Base-by-base conservation (phyloP, 2,888 invertebrate genomes). In the Hydropsyche betteni region DNA sequence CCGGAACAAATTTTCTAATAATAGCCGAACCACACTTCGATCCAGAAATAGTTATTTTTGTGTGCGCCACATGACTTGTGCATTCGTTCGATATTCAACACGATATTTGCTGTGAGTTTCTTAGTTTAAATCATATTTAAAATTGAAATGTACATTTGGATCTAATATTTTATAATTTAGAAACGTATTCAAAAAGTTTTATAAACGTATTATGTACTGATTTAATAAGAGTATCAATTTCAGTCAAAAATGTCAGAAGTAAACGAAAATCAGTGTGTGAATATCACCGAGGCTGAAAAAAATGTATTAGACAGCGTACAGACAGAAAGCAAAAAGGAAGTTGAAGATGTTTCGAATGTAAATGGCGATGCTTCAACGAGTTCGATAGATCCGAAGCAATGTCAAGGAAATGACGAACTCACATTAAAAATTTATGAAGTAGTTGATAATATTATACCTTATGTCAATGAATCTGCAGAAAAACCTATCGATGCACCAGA, bases 1-100 rank as follows among this genome's bases (percentile, higher is more conserved):
- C n/a, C 36, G 12, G 34, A 58, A 12, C 64, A 36, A n/a, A n/a
- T 33, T 34, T 14, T 64, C 64, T 64, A 64, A 70, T 52, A 53
- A 16, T 70, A 51, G 52, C 16, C 6, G n/a, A 53, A 53, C 53
- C 70, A 53, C 53, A 33, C 70, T 70, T 10, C 24, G 33, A 52
- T 70, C 70, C 70, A 70, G 70, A 70, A 70, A 70, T 70, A 70
- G 70, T 70, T 33, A 70, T 70, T 70, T 53, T 70, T 4, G 16
- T 33, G 7, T 36, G 53, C 33, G 52, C 53, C 70, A 70, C 70
- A 70, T 70, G 70, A 70, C 24, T 24, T 16, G 33, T 53, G 70
- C 52, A 12, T 7, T 53, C 50, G 51, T 8, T n/a, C 14, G 0
- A 53, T 12, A 53, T 58, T 16, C 16, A n/a, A 16, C 16, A 14